Percentiles rank a stretch among this genome's conserved stretches.
Conservation (phyloP, 2,113 vertebrate genomes). For the Cheirogaleus medius region DNA sequence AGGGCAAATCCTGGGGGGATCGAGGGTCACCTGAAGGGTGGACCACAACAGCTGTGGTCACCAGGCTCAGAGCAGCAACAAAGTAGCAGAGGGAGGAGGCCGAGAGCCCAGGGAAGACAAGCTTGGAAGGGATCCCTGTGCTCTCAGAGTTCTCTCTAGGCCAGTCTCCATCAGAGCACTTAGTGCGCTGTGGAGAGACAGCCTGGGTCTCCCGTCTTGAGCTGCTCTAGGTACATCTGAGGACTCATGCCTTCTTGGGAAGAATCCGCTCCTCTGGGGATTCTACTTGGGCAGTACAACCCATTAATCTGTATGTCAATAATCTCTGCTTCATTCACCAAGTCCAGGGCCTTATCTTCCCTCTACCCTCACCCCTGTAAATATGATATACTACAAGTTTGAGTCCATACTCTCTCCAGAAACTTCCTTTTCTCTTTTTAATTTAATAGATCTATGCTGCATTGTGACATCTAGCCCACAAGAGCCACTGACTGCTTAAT, state of each 20-base stretch:
- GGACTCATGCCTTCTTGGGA: background rate
- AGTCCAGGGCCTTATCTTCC: background rate
- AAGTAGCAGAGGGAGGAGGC: background rate
- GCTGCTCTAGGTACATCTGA: background rate
- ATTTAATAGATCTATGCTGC: background rate
- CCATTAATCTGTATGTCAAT: background rate
- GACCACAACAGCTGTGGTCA: background rate
- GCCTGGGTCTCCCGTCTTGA: background rate
- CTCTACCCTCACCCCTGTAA: background rate
- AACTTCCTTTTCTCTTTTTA: background rate
- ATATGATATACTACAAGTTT: background rate
- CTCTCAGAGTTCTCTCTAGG: background rate
- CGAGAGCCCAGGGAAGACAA: accelerated
- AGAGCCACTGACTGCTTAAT: background rate
- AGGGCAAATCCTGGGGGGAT: background rate
- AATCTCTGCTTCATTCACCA: background rate
- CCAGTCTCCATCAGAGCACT: background rate
- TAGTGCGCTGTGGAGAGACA: accelerated
- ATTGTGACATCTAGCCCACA: background rate
- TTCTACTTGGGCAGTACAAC: too few relatives aligned
- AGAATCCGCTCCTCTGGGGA: background rate
- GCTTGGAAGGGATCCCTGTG: accelerated
- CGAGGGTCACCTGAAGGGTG: background rate
- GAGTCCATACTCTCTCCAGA: background rate
- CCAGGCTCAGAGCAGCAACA: background rate